Conservation (phyloP, 2,113 vertebrate genomes). For the Marmota flaviventris region DNA sequence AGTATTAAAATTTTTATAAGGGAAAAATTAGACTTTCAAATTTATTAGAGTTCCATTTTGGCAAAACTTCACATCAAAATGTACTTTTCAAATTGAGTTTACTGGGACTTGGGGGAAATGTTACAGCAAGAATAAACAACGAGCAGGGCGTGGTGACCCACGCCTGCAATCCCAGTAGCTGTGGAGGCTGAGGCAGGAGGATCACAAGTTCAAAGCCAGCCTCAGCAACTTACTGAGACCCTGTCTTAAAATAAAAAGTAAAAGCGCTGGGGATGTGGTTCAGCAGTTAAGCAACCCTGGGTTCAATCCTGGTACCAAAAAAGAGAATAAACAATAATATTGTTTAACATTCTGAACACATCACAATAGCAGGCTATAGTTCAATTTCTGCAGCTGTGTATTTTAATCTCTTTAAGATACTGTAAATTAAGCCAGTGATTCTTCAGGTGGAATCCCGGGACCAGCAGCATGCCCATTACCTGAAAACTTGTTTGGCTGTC, state of each 20-base stretch:
- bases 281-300: no score
- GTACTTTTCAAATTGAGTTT: constrained; percentile 33
- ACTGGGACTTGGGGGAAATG: neutral
- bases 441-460: neutral
- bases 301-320: no score
- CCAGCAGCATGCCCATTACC: neutral
- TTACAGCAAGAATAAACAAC: neutral
- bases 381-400: neutral
- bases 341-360: neutral
- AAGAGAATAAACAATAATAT: neutral
- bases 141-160: no score
- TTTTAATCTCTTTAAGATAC: neutral
- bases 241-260: no score
- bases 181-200: no score
- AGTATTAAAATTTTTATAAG: neutral
- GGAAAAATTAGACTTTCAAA: constrained; percentile 32
- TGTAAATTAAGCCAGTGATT: neutral
- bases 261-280: no score
- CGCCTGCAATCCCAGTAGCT: no score
- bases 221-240: no score
- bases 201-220: no score
- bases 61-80: constrained; percentile 35
- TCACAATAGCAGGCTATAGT: neutral
- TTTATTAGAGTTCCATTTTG: neutral
- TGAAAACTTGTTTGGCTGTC: neutral